phyloP scores from a whole-genome alignment of 1,140 invertebrate genomes.

The Musca domestica region DNA sequence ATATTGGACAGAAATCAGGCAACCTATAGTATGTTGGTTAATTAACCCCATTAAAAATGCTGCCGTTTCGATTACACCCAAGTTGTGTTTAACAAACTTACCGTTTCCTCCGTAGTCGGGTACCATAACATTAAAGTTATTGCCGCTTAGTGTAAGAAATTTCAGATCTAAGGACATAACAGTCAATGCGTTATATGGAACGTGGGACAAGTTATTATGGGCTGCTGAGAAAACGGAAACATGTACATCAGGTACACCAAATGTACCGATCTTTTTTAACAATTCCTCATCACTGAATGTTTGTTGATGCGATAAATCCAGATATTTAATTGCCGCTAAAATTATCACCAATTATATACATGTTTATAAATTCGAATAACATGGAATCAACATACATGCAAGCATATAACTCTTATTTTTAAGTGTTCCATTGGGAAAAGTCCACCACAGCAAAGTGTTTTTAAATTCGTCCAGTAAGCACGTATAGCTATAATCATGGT shows the following conservation, averaged over 20 bases:
- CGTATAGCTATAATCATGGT: no score
- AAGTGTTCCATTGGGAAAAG: neutral
- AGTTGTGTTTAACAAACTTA: neutral
- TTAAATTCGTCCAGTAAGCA: constrained; percentile 10
- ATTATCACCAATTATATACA: no score
- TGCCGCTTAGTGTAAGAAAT: constrained; percentile 19
- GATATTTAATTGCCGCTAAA: no score
- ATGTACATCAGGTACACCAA: neutral
- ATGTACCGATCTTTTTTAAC: neutral
- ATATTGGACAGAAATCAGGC: neutral
- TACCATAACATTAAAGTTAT: neutral
- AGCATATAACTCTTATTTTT: neutral
- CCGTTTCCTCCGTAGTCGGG: neutral
- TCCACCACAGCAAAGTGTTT: constrained; percentile 7
- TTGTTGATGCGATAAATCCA: constrained; percentile 23
- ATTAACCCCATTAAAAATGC: neutral
- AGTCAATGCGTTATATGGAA: constrained; percentile 4
- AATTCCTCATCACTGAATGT: constrained; percentile 3
- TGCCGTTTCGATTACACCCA: neutral
- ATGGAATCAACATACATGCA: neutral
- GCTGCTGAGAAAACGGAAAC: constrained; percentile 17
- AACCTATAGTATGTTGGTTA: no score
- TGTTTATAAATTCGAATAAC: no score
- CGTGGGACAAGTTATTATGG: constrained; percentile 17
- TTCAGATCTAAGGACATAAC: neutral